Conservation (phyloP, 2,888 invertebrate species). For the Ctena decussata region DNA sequence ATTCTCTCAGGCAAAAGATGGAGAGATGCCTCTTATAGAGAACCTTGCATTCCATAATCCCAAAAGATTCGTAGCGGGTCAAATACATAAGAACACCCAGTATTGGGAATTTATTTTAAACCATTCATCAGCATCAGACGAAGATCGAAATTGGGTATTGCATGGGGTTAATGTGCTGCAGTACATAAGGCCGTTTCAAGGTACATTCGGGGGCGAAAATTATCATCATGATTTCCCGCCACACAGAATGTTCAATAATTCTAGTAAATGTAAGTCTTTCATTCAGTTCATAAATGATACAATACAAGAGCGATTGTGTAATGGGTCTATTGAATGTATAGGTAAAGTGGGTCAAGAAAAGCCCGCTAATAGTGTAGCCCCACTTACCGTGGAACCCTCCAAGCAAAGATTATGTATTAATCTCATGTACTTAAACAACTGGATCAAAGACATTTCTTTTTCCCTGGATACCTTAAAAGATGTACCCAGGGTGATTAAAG, state of each 20-base stretch:
- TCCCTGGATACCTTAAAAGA: constrained; percentile 39
- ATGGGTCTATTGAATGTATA: constrained; percentile 29
- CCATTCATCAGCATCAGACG: background rate
- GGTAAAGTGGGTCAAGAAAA: constrained; percentile 18
- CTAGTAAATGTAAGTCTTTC: constrained; percentile 1
- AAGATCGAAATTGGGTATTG: background rate
- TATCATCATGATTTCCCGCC: background rate
- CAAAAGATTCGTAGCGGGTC: background rate
- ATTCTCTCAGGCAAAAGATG: no score
- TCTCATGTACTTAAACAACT: constrained; percentile 38
- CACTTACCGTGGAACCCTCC: constrained; percentile 30
- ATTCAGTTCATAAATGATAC: constrained; percentile 28
- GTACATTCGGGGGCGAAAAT: background rate
- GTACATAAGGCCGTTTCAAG: background rate
- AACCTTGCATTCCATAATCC: no score
- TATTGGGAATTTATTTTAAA: background rate
- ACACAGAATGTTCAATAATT: background rate
- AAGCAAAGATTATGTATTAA: constrained; percentile 44
- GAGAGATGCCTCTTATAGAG: no score
- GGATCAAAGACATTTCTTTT: constrained; percentile 39
- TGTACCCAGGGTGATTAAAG: constrained; percentile 22
- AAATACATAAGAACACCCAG: background rate
- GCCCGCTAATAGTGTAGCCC: constrained; percentile 2
- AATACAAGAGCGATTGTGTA: constrained; percentile 9
- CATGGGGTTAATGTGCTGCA: background rate